Percentiles rank a stretch among this genome's conserved stretches.
phyloP scores from a whole-genome alignment of 2,797 vertebrate species.

The Amphiprion clarkii region DNA sequence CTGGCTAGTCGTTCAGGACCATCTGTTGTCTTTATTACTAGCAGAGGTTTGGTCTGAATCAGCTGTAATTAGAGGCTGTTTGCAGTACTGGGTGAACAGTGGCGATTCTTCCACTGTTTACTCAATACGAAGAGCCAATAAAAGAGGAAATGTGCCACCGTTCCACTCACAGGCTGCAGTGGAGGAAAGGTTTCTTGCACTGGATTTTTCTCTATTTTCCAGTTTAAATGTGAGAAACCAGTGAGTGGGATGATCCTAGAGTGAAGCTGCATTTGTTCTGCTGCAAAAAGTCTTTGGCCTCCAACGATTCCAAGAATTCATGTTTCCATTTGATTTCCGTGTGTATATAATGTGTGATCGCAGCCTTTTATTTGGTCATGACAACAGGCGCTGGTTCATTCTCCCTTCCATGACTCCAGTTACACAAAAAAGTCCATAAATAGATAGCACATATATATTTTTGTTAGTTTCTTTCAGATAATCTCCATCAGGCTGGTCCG shows the following conservation, averaged over 20 bases:
- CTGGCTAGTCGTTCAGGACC: not conserved
- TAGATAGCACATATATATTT: not conserved
- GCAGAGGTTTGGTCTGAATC: not conserved
- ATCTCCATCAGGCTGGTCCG: slow-evolving; percentile 17
- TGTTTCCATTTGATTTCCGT: slow-evolving; percentile 23
- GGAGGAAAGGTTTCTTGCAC: not conserved
- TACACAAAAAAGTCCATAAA: not conserved
- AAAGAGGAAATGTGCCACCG: slow-evolving; percentile 6
- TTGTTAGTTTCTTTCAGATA: slow-evolving; percentile 8
- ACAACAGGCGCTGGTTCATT: slow-evolving; percentile 29
- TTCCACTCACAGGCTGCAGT: not conserved
- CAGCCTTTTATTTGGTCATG: slow-evolving; percentile 16
- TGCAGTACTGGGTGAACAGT: not conserved
- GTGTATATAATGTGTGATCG: slow-evolving; percentile 45
- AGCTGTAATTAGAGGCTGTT: slow-evolving; percentile 10
- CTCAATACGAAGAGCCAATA: slow-evolving; percentile 11
- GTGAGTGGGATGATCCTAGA: not conserved
- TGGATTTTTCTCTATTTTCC: not conserved
- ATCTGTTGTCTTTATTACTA: too few species aligned
- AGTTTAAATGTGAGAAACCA: not conserved
- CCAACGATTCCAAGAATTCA: slow-evolving; percentile 3
- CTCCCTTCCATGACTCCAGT: slow-evolving; percentile 15
- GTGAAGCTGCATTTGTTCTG: not conserved
- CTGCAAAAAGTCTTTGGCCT: slow-evolving; percentile 20
- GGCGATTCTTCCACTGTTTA: slow-evolving; percentile 1